Conservation (phyloP, 2,888 invertebrate species). For the Eupithecia pulchellata region DNA sequence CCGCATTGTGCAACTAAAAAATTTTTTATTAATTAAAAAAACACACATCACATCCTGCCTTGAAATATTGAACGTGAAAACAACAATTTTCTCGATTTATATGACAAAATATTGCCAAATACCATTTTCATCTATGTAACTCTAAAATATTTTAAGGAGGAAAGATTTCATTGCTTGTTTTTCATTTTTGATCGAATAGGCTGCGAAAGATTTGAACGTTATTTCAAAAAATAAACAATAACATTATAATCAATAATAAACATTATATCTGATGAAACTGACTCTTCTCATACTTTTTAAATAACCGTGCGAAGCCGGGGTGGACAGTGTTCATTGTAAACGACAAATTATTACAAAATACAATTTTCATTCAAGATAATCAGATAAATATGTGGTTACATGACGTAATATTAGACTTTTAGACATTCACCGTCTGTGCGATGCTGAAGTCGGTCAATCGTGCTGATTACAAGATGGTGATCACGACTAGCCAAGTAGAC, state of each 20-base stretch:
- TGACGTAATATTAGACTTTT: constrained; percentile 31
- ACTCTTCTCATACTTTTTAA: too few species aligned
- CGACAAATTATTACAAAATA: neutral
- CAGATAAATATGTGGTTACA: neutral
- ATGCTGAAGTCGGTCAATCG: constrained; percentile 30
- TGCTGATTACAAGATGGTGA: constrained; percentile 29
- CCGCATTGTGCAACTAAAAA: neutral
- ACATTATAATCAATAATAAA: too few species aligned
- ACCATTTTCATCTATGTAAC: neutral
- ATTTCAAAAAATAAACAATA: too few species aligned
- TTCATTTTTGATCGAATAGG: too few species aligned
- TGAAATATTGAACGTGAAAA: neutral
- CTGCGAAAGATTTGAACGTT: too few species aligned
- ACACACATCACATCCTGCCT: neutral
- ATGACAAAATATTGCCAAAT: neutral
- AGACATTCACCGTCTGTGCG: constrained; percentile 18
- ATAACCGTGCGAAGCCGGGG: too few species aligned
- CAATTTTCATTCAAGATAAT: neutral
- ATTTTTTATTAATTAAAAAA: neutral
- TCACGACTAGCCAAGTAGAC: constrained; percentile 16
- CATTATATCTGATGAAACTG: too few species aligned
- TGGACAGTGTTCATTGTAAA: too few species aligned
- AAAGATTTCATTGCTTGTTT: too few species aligned
- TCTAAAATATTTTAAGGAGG: too few species aligned
- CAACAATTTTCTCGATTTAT: neutral